These are phyloP conservation scores for Anguilla japonica DNA, from an alignment of 2,113 vertebrate genomes.

Conservation along the genomic window DNA sequence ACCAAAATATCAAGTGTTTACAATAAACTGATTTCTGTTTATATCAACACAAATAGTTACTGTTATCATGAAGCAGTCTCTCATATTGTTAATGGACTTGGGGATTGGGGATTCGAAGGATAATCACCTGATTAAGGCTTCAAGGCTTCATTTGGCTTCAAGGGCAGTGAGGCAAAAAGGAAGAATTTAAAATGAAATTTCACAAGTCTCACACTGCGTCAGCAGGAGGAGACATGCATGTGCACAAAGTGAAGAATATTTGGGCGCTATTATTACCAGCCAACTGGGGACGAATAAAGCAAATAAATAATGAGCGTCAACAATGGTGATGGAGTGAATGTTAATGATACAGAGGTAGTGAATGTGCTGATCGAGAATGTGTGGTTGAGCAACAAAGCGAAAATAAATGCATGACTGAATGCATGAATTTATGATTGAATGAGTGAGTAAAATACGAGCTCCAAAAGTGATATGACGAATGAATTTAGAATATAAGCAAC, in stretches of 20 bases:
- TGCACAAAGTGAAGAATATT: not conserved
- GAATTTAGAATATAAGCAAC: not conserved
- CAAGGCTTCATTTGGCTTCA: not conserved
- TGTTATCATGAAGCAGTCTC: not conserved
- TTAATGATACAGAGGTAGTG: too few relatives aligned
- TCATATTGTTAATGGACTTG: not conserved
- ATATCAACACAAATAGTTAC: not conserved
- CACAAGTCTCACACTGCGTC: not conserved
- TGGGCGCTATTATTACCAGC: not conserved
- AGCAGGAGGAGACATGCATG: not conserved
- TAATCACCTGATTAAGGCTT: not conserved
- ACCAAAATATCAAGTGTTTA: not conserved
- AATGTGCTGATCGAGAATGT: too few relatives aligned
- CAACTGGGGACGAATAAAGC: not conserved
- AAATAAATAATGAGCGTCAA: not conserved
- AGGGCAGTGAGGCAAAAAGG: not conserved
- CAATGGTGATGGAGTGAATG: not conserved
- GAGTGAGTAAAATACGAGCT: not conserved
- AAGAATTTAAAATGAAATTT: not conserved
- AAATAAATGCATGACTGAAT: not conserved
- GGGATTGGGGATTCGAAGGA: not conserved
- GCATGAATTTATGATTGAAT: not conserved
- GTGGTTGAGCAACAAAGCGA: not conserved
- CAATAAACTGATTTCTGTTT: not conserved
- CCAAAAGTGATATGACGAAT: not conserved